phyloP scores from a whole-genome alignment of 1,140 invertebrate genomes.

The Brachionus angularis region DNA sequence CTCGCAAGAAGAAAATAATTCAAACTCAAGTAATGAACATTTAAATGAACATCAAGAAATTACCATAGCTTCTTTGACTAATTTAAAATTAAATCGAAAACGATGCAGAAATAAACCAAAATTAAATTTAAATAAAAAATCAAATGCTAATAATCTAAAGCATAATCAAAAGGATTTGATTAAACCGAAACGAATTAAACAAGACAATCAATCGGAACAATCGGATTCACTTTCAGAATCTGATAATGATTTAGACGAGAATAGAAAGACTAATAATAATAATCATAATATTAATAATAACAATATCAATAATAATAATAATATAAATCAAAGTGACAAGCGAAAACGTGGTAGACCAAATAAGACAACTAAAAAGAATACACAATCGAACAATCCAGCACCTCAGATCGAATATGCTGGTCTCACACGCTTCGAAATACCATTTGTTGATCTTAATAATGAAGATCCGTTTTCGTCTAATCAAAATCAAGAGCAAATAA shows the following conservation, averaged over 20 bases:
- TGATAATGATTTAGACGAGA: too few relatives aligned
- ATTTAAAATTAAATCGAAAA: neutral
- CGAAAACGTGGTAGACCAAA: constrained; percentile 5
- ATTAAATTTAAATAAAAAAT: too few relatives aligned
- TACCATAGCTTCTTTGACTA: constrained; percentile 18
- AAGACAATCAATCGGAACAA: neutral
- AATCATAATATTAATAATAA: too few relatives aligned
- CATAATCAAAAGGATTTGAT: neutral
- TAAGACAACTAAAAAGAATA: neutral
- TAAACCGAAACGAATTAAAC: neutral
- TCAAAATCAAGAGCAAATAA: neutral
- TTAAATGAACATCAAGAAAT: constrained; percentile 14
- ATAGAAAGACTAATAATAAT: too few relatives aligned
- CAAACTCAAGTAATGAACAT: too few relatives aligned
- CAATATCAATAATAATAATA: too few relatives aligned
- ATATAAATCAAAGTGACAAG: too few relatives aligned
- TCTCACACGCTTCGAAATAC: constrained; percentile 30
- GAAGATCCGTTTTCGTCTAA: constrained; percentile 6
- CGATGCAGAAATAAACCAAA: neutral
- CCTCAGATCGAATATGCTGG: constrained; percentile 23
- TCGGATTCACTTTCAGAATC: too few relatives aligned
- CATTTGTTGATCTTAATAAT: too few relatives aligned
- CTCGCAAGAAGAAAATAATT: too few relatives aligned
- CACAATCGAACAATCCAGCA: neutral
- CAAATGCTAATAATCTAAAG: too few relatives aligned